These are phyloP conservation scores for Lysandra bellargus DNA, from an alignment of 2,888 invertebrate genomes.

Conservation along the genomic window DNA sequence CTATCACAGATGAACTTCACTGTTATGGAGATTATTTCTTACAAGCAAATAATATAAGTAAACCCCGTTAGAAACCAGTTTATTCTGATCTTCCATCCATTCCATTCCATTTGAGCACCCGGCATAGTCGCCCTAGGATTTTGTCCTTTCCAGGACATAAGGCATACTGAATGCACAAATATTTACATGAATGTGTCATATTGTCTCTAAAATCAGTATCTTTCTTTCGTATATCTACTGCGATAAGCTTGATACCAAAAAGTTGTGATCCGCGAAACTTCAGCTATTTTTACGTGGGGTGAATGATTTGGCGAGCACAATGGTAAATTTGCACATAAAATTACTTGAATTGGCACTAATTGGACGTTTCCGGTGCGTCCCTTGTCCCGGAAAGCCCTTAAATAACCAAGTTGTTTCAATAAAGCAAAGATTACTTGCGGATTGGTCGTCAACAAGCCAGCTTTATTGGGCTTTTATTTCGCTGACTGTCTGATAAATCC, in stretches of 20 bases:
- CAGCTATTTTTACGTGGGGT: constrained; percentile 3
- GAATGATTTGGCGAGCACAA: constrained; percentile 12
- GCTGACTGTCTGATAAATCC: background rate
- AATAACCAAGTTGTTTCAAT: constrained; percentile 20
- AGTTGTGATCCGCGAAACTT: background rate
- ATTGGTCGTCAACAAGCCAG: constrained; percentile 12
- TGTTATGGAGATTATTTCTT: too few species aligned
- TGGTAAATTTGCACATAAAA: constrained; percentile 5
- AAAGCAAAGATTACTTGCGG: constrained; percentile 21
- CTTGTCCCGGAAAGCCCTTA: constrained; percentile 19
- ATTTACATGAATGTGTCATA: background rate
- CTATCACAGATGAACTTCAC: too few species aligned
- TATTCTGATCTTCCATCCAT: too few species aligned
- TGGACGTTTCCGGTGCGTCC: constrained; percentile 12
- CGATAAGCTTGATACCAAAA: background rate
- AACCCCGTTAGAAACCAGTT: too few species aligned
- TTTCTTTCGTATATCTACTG: background rate
- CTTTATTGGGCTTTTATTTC: constrained; percentile 14
- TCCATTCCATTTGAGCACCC: too few species aligned
- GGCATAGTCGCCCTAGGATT: too few species aligned
- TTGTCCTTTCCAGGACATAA: too few species aligned
- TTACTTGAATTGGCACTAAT: constrained; percentile 13
- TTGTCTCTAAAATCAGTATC: background rate
- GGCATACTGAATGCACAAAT: too few species aligned
- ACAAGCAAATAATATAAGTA: too few species aligned